Conservation (phyloP, 92 coral and sea anemone genomes). For the Epizoanthus ramosus region DNA sequence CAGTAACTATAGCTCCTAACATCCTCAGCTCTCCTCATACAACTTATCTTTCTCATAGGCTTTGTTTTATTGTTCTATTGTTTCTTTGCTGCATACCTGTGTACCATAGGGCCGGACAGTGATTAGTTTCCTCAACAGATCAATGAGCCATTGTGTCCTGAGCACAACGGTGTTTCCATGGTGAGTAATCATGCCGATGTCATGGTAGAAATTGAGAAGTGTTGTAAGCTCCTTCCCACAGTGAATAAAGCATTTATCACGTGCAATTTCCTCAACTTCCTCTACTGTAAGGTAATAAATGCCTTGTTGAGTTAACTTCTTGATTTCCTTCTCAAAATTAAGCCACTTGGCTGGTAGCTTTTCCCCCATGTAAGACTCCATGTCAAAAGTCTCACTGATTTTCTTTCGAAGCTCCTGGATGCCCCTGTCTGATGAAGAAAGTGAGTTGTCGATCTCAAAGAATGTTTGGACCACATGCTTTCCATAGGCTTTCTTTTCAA, state of each 20-base stretch:
- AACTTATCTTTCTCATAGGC: too few species aligned
- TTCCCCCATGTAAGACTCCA: conserved; percentile 30
- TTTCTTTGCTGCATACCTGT: conserved; percentile 39
- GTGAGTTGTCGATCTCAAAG: conserved; percentile 51
- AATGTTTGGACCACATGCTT: conserved; percentile 44
- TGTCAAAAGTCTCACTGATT: conserved; percentile 35
- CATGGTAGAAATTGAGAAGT: conserved; percentile 54
- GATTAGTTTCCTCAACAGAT: conserved; percentile 56
- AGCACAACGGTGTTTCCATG: conserved; percentile 51
- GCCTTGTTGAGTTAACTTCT: conserved; percentile 33
- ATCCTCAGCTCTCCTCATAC: too few species aligned
- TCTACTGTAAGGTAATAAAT: conserved; percentile 34
- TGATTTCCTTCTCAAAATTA: conserved; percentile 53
- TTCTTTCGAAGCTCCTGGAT: conserved; percentile 23
- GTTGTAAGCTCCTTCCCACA: conserved; percentile 43
- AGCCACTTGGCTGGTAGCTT: conserved; percentile 60
- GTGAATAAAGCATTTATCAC: conserved; percentile 43
- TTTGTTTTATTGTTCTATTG: neutral
- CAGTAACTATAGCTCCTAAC: too few species aligned
- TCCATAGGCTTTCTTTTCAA: conserved; percentile 43
- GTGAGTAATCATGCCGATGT: conserved; percentile 46
- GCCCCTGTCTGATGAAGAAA: conserved; percentile 42
- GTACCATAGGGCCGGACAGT: conserved; percentile 48
- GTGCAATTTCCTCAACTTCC: conserved; percentile 44
- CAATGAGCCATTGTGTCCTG: conserved; percentile 55